Conservation (phyloP, 2,888 invertebrate species). For the Gymnoscelis rufifasciata region DNA sequence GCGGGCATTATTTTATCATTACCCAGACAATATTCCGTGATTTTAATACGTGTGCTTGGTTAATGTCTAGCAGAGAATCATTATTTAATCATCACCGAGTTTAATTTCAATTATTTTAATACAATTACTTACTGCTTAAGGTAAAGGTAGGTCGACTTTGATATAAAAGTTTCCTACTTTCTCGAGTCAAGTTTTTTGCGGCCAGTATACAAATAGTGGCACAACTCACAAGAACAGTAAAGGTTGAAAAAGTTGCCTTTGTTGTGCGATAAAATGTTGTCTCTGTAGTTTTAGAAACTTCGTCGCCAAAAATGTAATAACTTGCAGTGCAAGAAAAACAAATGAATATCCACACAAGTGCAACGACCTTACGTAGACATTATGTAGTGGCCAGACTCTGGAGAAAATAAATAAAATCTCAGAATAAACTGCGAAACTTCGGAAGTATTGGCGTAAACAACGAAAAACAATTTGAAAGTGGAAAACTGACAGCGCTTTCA, state of each 20-base stretch:
- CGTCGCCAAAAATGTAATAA: background rate
- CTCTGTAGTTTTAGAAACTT: background rate
- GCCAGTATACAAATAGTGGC: background rate
- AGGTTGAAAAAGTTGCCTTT: background rate
- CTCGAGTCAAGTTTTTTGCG: background rate
- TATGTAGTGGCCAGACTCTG: background rate
- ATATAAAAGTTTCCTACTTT: background rate
- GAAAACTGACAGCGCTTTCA: conserved; percentile 20
- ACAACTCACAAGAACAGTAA: background rate
- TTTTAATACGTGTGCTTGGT: conserved; percentile 44
- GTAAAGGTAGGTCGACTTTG: background rate
- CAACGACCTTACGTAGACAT: background rate
- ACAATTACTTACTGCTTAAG: too few relatives aligned
- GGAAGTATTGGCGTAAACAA: conserved; percentile 28
- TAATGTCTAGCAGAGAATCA: conserved; percentile 26
- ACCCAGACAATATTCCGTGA: conserved; percentile 53
- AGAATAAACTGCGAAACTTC: conserved; percentile 24
- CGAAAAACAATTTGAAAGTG: conserved; percentile 22
- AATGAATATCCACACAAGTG: background rate
- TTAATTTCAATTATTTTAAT: background rate
- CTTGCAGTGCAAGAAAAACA: conserved; percentile 1
- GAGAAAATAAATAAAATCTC: conserved; percentile 10
- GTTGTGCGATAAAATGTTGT: background rate
- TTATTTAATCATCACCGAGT: conserved; percentile 1
- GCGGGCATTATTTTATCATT: conserved; percentile 58